These are phyloP conservation scores for Dinothrombium tinctorium DNA, from an alignment of 1,140 invertebrate genomes.

Conservation along the genomic window DNA sequence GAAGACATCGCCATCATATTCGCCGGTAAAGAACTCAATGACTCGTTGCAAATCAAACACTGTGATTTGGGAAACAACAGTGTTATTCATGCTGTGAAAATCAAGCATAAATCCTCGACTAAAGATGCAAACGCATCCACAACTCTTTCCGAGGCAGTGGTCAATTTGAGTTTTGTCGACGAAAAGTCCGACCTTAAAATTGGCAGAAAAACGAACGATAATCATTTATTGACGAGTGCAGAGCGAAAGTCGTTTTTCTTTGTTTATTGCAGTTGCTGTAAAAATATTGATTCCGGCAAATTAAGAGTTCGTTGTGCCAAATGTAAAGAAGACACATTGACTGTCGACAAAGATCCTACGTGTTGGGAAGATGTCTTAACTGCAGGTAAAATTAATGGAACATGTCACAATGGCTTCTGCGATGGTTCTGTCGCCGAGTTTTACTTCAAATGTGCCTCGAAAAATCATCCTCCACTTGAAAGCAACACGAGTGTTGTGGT, in stretches of 20 bases:
- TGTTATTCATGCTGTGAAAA: no score
- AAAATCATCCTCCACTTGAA: constrained; percentile 40
- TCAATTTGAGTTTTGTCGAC: no score
- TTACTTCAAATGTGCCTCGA: constrained; percentile 61
- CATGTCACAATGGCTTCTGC: constrained; percentile 20
- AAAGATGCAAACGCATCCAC: no score
- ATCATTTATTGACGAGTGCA: no score
- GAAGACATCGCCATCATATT: no score
- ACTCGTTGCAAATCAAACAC: no score
- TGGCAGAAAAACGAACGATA: constrained; percentile 21
- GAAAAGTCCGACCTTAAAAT: no score
- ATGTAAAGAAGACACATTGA: constrained; percentile 56
- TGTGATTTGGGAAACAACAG: no score
- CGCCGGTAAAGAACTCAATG: no score
- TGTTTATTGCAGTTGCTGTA: constrained; percentile 48
- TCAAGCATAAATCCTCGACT: no score
- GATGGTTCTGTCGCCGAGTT: constrained; percentile 35
- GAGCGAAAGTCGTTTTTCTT: constrained; percentile 41
- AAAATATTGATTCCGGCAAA: constrained; percentile 43
- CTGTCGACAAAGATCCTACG: constrained; percentile 46
- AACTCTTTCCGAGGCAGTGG: no score
- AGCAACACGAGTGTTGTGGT: constrained; percentile 35
- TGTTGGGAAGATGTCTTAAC: constrained; percentile 55
- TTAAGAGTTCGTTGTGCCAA: constrained; percentile 45
- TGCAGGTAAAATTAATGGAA: constrained; percentile 28